phyloP scores from a whole-genome alignment of 1,140 invertebrate species.

The Notospermus geniculatus region DNA sequence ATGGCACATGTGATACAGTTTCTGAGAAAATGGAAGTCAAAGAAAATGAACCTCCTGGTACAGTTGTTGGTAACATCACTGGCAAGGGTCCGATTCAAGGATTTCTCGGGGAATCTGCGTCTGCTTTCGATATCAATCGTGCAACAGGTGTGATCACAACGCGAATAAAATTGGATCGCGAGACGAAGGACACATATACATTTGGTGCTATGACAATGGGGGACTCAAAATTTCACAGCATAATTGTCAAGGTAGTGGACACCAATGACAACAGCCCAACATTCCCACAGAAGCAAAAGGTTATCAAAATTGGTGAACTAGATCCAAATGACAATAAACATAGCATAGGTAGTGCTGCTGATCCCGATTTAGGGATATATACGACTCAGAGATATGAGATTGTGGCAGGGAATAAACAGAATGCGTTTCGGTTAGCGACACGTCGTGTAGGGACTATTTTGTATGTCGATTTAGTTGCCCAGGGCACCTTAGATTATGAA shows the following conservation, averaged over 20 bases:
- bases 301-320: constrained; percentile 92
- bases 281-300: constrained; percentile 61
- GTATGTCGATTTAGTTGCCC: constrained; percentile 91
- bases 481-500: constrained; percentile 88
- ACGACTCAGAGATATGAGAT: constrained; percentile 92
- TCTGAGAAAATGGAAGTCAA: not conserved
- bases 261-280: constrained; percentile 44
- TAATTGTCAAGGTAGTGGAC: constrained; percentile 59
- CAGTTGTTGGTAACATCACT: not conserved
- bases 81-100: not conserved
- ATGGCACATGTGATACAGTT: not conserved
- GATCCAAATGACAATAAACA: constrained; percentile 88
- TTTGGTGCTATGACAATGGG: constrained; percentile 13
- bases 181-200: constrained; percentile 15
- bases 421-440: constrained; percentile 83
- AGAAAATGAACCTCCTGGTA: not conserved
- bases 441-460: constrained; percentile 65
- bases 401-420: constrained; percentile 86
- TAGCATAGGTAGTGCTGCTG: constrained; percentile 84
- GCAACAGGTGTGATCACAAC: not conserved
- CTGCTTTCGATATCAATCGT: not conserved
- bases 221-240: not conserved
- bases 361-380: constrained; percentile 84
- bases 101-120: not conserved
- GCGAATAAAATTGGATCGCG: constrained; percentile 26